Percentiles rank a stretch among this genome's conserved stretches.
Conservation (phyloP, 1,140 invertebrate genomes). For the Teleogryllus occipitalis region DNA sequence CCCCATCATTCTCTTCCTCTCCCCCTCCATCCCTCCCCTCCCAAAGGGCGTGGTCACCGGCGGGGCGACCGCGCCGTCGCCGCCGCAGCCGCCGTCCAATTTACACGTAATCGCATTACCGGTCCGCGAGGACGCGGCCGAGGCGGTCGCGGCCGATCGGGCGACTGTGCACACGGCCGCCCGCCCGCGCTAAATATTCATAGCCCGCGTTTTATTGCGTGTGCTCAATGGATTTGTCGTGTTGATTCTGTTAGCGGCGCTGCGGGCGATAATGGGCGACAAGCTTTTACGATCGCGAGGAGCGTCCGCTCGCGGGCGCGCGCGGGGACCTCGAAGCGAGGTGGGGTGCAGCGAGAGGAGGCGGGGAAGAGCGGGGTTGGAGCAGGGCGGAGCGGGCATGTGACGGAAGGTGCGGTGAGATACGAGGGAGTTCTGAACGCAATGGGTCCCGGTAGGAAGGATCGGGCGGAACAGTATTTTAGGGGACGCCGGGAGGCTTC, state of each 20-base stretch:
- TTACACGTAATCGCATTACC: neutral
- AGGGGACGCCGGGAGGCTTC: too few relatives aligned
- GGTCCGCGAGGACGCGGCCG: neutral
- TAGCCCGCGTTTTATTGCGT: neutral
- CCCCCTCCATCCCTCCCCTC: too few relatives aligned
- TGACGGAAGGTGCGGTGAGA: too few relatives aligned
- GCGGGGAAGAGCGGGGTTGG: neutral
- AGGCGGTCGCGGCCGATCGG: neutral
- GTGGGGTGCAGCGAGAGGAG: too few relatives aligned
- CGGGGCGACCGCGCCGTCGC: neutral
- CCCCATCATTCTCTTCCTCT: too few relatives aligned
- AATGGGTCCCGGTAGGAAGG: too few relatives aligned
- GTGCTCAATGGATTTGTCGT: conserved; percentile 3
- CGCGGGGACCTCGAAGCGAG: too few relatives aligned
- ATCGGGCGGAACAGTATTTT: too few relatives aligned
- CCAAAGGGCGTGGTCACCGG: too few relatives aligned
- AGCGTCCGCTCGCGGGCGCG: neutral
- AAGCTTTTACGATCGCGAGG: neutral
- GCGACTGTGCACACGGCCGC: too few relatives aligned
- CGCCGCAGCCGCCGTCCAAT: neutral
- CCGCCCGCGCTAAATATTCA: neutral
- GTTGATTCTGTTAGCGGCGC: neutral
- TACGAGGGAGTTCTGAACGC: too few relatives aligned
- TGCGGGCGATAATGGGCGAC: neutral
- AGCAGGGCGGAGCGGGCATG: neutral